phyloP scores from a whole-genome alignment of 2,888 invertebrate species.

The Kryphioiulus occultus region DNA sequence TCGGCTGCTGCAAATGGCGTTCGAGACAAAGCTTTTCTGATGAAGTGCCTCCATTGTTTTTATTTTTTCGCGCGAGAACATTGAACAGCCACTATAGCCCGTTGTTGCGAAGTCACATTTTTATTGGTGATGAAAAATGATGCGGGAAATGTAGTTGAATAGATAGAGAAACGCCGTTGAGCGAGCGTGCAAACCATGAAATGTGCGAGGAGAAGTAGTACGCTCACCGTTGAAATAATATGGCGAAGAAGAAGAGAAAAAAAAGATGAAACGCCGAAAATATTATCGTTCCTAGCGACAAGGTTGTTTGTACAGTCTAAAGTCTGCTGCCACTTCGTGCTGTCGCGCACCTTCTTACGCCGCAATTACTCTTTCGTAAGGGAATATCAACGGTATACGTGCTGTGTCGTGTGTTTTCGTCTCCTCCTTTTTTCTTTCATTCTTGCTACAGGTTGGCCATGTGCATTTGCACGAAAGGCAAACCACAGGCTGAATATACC shows the following conservation, averaged over 20 bases:
- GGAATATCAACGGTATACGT: background rate
- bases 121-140: constrained; percentile 17
- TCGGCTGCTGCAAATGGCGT: too few species aligned
- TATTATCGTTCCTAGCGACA: background rate
- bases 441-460: too few species aligned
- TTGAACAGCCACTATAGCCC: background rate
- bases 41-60: constrained; percentile 1
- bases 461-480: too few species aligned
- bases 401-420: too few species aligned
- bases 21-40: background rate
- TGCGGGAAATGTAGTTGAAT: background rate
- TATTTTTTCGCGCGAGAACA: background rate
- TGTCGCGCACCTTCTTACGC: background rate
- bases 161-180: background rate
- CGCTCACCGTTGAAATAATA: background rate
- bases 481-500: too few species aligned
- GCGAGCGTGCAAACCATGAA: background rate
- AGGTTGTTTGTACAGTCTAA: background rate
- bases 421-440: too few species aligned
- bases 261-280: background rate
- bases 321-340: background rate
- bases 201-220: background rate
- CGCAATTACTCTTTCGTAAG: background rate
- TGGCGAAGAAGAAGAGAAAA: background rate
- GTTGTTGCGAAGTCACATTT: background rate